Evolutionary conservation across 2,113 vertebrate genomes (phyloP), one percentile per base, ranked within the genome.

Genomic region (Tyrannus savana): DNA sequence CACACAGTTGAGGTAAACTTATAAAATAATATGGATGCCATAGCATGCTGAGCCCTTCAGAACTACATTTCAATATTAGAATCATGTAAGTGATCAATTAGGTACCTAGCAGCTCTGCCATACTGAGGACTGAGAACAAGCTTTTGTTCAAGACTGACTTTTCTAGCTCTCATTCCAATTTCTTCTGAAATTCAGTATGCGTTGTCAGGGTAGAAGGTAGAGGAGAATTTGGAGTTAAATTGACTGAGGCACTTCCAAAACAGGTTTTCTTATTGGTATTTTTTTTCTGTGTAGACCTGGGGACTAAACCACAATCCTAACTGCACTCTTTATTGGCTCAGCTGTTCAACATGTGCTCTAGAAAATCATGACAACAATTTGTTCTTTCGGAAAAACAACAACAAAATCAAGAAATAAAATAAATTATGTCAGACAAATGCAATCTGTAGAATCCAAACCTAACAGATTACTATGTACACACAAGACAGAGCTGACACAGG

Each of bases 361-460:
- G 27, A 80, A 75, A 79, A 85, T 27, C 14, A 21, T 22, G 18
- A 56, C 11, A 69, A 25, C 19, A 93, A 35, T 19, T 30, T 79
- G 30, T 27, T 80, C 42, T 83, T 75, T 41, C n/a, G 64, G 27
- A 68, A 78, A 72, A 73, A 62, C 8, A 56, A 27, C 7, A 82
- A 23, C n/a, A 84, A 88, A 85, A 90, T 16, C 64, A 76, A 46
- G 25, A 69, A 23, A 6, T 41, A 52, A 76, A 92, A 79, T 31
- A 49, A 73, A 13, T 3, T 0, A 39, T 6, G 3, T 21, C 0
- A 0, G n/a, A 73, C 10, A 95, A 79, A 74, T 5, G 19, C 9
- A 90, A 69, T 14, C 11, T 46, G 25, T 6, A 58, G 19, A 58
- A 49, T n/a, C 28, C 41, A 66, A 76, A 81, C 9, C 17, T n/a